Conservation (phyloP, 1,140 invertebrate species). For the Drosophila willistoni region DNA sequence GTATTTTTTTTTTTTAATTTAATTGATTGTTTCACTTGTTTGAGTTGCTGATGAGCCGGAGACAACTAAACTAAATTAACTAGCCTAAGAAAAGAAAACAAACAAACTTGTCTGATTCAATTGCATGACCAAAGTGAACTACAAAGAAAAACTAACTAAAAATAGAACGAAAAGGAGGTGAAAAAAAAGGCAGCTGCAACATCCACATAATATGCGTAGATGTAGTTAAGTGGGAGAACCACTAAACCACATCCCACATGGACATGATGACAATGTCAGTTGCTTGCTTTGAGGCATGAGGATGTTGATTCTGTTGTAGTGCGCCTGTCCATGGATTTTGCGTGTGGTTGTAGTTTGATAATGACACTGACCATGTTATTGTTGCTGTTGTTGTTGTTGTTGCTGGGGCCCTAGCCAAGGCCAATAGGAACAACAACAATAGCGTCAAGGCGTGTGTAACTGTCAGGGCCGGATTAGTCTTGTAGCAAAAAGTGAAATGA, state of each 20-base stretch:
- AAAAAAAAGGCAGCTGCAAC: not conserved
- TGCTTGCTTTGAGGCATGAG: constrained; percentile 1
- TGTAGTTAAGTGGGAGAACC: constrained; percentile 66
- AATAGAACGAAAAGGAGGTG: not conserved
- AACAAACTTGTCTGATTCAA: constrained; percentile 14
- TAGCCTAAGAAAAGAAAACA: not conserved
- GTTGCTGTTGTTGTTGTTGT: constrained; percentile 47
- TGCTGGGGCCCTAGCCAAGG: constrained; percentile 32
- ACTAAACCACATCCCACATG: constrained; percentile 57
- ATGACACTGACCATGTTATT: constrained; percentile 69
- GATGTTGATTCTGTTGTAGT: constrained; percentile 26
- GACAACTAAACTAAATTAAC: not conserved
- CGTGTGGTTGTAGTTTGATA: constrained; percentile 60
- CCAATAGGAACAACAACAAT: constrained; percentile 32
- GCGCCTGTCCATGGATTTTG: constrained; percentile 25
- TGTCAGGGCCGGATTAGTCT: constrained; percentile 2
- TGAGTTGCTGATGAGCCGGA: not conserved
- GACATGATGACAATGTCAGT: constrained; percentile 29
- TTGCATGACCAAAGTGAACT: constrained; percentile 27
- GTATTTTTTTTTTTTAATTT: not conserved
- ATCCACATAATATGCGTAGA: constrained; percentile 55
- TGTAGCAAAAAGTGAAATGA: not conserved
- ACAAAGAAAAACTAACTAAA: constrained; percentile 23
- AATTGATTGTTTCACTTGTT: constrained; percentile 32
- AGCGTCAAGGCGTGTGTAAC: constrained; percentile 10